Evolutionary conservation across 1,140 invertebrate species (phyloP), one percentile per base, ranked within the genome.

Genomic region (Danaus plexippus): DNA sequence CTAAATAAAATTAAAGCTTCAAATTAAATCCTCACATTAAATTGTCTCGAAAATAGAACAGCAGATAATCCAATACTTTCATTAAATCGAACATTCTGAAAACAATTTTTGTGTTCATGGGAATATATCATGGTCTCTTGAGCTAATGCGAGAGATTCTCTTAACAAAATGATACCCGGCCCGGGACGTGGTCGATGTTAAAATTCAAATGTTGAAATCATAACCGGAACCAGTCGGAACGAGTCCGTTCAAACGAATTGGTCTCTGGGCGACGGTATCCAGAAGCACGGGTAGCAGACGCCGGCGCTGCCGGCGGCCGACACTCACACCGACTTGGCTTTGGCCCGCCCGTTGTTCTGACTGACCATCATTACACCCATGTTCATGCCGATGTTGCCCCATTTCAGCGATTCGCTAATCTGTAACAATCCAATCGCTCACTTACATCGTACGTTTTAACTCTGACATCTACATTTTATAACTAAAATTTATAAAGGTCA

Each of bases 321-420:
- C 59, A 75, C 77, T 87, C 85, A 87, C 70, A 87, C 85, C 9
- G 85, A 87, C 57, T 85, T 85, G 8, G 85, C 84, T 63, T 88
- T 87, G 11, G 77, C 73, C n/a, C 86, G 73, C n/a, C 64, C 73
- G 61, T 81, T 68, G 64, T 63, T 75, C 61, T 90, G 89, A 70
- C 88, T 89, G 58, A 90, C 87, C 54, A 91, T 79, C 79, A 91
- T 86, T 61, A 91, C 88, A 66, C 90, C 90, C 77, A 90, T 89
- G 74, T 90, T 91, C 87, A 91, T 90, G 71, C 90, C 89, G 68
- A 91, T 88, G 80, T 88, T 91, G 67, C 90, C 90, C 90, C 90
- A 91, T 76, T 90, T 91, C 58, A 90, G 86, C 66, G 90, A 90
- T 80, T 92, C 90, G 77, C 90, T 91, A 72, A 90, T 90, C 90